Base-by-base conservation (phyloP, 2,113 vertebrate genomes). In the Muntiacus reevesi region DNA sequence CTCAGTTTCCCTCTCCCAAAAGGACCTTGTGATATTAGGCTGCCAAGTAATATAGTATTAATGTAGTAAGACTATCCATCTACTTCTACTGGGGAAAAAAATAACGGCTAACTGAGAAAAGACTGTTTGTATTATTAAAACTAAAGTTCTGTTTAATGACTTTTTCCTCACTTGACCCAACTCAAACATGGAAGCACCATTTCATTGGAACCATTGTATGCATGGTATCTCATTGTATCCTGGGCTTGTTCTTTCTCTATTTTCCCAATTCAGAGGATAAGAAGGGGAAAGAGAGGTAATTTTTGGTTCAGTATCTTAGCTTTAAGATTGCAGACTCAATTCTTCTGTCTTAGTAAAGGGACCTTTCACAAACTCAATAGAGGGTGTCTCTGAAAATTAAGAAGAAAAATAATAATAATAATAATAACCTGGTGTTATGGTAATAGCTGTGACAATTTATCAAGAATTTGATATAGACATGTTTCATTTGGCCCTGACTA, bases 391-490 rank as follows among this genome's bases (percentile, higher is more conserved):
- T 23, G 59, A 0, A 3, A 87, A 81, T 71, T 82, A 86, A 82
- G 15, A 16, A 74, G 10, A 43, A 5, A 92, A 89, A 40, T 40
- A 40, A 40, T 40, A 40, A 40, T 40, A 40, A 40, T 40, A 40
- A 40, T 94, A 91, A 16, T 89, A 89, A 33, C 64, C 3, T 10
- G 19, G 55, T 47, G 4, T 57, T 83, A 55, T 0, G 40, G 84
- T 76, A 97, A 52, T 74, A 98, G 83, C 89, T 93, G 2, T 89
- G 78, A 13, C 85, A 25, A 7, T 40, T 54, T 91, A 91, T 40
- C 98, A 92, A 2, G 47, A 43, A 21, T 43, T 14, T 83, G 9
- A n/a, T 4, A 3, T 11, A 54, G 16, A 33, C 28, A 2, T 28
- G 33, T 67, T 45, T 83, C 33, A 89, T 7, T 33, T 30, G 27